phyloP scores from a whole-genome alignment of 2,888 invertebrate species.

The Lepidonotus clava region DNA sequence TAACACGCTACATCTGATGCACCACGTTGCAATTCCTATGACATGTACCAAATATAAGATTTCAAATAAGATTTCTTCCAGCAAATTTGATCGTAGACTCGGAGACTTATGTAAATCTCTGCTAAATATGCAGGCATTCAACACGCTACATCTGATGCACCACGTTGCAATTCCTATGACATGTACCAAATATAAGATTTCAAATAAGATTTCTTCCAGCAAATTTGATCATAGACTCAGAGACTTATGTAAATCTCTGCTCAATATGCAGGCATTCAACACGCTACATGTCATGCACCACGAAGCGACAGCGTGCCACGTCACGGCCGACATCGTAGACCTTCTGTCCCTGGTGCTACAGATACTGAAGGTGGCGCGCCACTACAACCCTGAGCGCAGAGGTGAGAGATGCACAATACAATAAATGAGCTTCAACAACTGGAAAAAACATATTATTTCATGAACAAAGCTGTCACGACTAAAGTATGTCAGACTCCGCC shows the following conservation, averaged over 20 bases:
- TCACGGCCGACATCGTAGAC: slow-evolving; percentile 91
- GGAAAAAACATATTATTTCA: too few species aligned
- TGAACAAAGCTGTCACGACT: too few species aligned
- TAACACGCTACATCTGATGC: slow-evolving; percentile 94
- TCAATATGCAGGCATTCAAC: slow-evolving; percentile 87
- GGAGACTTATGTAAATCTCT: too few species aligned
- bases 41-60: too few species aligned
- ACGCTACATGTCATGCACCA: slow-evolving; percentile 96
- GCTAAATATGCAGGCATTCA: slow-evolving; percentile 91
- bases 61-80: too few species aligned
- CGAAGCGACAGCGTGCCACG: slow-evolving; percentile 94
- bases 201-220: too few species aligned
- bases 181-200: too few species aligned
- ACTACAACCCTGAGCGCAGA: slow-evolving; percentile 67
- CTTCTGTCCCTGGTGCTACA: slow-evolving; percentile 84
- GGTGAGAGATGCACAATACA: too few species aligned
- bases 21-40: slow-evolving; percentile 96
- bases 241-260: background rate
- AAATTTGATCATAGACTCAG: too few species aligned
- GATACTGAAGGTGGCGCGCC: slow-evolving; percentile 81
- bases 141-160: slow-evolving; percentile 95
- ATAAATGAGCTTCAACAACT: too few species aligned
- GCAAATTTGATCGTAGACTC: too few species aligned
- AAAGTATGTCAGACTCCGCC: too few species aligned
- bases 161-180: slow-evolving; percentile 97